phyloP scores from a whole-genome alignment of 2,113 vertebrate species.

The Cnemophilus loriae region DNA sequence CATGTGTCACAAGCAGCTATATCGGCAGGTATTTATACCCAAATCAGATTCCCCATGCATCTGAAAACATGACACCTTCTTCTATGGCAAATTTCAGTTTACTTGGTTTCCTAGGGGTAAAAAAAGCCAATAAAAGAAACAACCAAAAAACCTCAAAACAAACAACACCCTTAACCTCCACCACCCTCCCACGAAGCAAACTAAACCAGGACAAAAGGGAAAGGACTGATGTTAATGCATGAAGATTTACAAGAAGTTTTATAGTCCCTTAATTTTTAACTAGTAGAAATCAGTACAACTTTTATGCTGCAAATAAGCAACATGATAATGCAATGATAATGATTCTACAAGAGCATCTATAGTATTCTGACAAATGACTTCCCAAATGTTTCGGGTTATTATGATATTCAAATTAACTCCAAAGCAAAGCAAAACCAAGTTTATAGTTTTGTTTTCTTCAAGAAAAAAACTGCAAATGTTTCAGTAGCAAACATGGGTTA shows the following conservation, averaged over 20 bases:
- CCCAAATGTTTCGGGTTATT: neutral
- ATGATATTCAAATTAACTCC: neutral
- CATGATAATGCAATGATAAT: neutral
- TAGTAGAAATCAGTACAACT: neutral
- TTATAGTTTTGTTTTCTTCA: neutral
- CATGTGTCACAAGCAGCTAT: neutral
- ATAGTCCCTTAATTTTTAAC: neutral
- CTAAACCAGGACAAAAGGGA: neutral
- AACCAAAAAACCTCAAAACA: neutral
- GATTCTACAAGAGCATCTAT: neutral
- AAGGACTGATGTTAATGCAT: neutral
- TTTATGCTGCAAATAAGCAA: neutral
- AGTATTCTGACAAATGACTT: neutral
- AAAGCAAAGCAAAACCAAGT: neutral
- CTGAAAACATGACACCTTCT: neutral
- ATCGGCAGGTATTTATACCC: neutral
- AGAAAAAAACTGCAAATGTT: neutral
- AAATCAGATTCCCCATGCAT: neutral
- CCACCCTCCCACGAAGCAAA: neutral
- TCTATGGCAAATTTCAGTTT: neutral
- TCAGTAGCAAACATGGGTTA: neutral
- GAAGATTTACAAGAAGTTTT: neutral
- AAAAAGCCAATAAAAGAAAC: neutral
- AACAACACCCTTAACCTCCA: accelerated
- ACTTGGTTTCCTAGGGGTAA: neutral